Conservation (phyloP, 2,113 vertebrate genomes). For the Clarias macrocephalus region DNA sequence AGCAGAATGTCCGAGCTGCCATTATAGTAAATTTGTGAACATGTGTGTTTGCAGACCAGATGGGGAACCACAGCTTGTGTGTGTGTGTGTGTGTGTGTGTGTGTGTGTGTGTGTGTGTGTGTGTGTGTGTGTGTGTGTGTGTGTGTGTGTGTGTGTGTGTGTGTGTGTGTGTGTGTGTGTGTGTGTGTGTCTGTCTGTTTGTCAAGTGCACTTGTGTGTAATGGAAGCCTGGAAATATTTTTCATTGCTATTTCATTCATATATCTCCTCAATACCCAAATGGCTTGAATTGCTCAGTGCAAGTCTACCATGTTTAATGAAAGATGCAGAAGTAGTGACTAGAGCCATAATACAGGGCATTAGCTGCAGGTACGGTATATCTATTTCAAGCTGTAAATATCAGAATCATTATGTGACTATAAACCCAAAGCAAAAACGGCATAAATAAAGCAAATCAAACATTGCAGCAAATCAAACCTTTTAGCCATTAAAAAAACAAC, state of each 20-base stretch:
- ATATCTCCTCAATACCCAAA: not conserved
- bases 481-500: not conserved
- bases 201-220: not conserved
- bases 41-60: constrained; percentile 55
- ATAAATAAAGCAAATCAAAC: not conserved
- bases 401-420: not conserved
- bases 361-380: not conserved
- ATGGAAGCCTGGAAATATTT: not conserved
- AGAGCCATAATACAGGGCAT: not conserved
- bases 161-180: not conserved
- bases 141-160: not conserved
- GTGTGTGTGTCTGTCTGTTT: not conserved
- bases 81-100: constrained; percentile 53
- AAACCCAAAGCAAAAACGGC: not conserved
- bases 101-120: constrained; percentile 55
- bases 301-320: not conserved
- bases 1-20: constrained; percentile 48
- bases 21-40: constrained; percentile 31
- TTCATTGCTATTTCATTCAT: not conserved
- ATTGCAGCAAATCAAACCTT: not conserved
- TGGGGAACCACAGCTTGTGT: constrained; percentile 65
- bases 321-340: not conserved
- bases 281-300: not conserved
- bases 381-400: not conserved
- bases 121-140: constrained; percentile 54